Conservation (phyloP, 2,797 vertebrate genomes). For the Spheniscus humboldti region DNA sequence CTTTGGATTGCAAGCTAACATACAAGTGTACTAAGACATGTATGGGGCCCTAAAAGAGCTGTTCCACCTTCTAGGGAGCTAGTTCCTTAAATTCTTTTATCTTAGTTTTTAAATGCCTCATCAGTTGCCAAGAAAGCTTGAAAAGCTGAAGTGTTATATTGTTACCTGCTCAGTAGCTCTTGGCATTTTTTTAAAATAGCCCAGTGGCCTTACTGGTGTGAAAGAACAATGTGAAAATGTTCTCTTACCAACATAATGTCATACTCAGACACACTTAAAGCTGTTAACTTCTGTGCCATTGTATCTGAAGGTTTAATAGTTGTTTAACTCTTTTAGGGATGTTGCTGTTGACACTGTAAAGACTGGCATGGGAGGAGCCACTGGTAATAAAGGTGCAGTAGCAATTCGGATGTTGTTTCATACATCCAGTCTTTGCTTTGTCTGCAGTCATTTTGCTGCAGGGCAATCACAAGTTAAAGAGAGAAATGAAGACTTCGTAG, state of each 20-base stretch:
- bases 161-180: neutral
- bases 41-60: neutral
- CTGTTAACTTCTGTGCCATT: neutral
- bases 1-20: neutral
- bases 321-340: conserved; percentile 77
- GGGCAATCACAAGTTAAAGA: conserved; percentile 98
- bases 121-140: neutral
- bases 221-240: neutral
- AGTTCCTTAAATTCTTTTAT: neutral
- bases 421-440: conserved; percentile 96
- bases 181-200: neutral
- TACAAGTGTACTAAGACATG: neutral
- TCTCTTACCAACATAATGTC: neutral
- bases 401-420: conserved; percentile 96
- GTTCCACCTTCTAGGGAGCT: neutral
- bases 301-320: neutral
- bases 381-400: conserved; percentile 97
- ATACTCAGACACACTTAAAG: neutral
- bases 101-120: neutral
- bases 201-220: neutral
- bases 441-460: conserved; percentile 97
- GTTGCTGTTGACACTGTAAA: conserved; percentile 97
- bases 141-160: neutral
- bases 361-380: conserved; percentile 98
- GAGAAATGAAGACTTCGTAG: conserved; percentile 94